These are phyloP conservation scores for Colius striatus DNA, from an alignment of 2,113 vertebrate genomes.

Conservation along the genomic window DNA sequence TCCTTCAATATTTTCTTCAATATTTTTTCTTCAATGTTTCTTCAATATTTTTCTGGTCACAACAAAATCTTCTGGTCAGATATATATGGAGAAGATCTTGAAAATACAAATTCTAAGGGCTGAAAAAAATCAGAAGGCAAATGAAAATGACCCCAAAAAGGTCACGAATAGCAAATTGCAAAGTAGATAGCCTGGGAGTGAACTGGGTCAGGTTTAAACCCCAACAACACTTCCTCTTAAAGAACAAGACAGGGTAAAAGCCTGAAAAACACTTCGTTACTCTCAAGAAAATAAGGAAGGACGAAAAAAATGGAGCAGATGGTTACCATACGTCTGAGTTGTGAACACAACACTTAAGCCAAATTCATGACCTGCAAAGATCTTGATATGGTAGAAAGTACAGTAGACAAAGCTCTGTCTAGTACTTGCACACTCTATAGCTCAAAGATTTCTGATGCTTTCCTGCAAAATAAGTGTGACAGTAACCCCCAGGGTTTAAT, in stretches of 20 bases:
- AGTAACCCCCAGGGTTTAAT: background rate
- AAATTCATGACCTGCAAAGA: background rate
- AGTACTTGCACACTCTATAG: background rate
- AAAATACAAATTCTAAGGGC: background rate
- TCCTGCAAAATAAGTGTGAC: background rate
- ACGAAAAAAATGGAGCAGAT: background rate
- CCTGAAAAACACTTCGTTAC: background rate
- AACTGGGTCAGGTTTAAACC: background rate
- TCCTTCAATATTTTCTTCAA: rapidly evolving
- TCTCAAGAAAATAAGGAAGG: background rate
- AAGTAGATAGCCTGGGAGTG: background rate
- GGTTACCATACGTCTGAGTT: background rate
- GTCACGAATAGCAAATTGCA: background rate
- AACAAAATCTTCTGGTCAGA: background rate
- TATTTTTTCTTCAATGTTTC: background rate
- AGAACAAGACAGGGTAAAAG: background rate
- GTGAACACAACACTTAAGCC: background rate
- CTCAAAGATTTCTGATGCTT: background rate
- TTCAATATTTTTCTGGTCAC: background rate
- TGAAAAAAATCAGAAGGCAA: background rate
- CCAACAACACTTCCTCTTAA: background rate
- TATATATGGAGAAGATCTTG: background rate
- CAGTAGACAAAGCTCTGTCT: background rate
- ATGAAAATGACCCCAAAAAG: background rate
- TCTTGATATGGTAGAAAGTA: background rate